Base-by-base conservation (phyloP, 2,113 vertebrate species). In the Ceuthmochares aereus region DNA sequence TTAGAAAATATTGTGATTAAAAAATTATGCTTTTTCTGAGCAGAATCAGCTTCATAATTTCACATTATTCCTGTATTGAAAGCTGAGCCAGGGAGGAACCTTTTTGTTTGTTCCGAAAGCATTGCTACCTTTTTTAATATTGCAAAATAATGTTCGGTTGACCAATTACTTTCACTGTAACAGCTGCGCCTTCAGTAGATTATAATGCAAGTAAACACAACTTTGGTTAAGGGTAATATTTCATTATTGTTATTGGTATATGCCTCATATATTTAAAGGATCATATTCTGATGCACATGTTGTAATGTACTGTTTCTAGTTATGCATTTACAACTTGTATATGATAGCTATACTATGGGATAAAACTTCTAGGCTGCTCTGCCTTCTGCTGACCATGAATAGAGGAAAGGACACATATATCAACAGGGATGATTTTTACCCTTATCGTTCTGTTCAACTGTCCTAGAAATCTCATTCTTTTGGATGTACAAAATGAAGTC, bases 1-100 rank as follows among this genome's bases (percentile, higher is more conserved):
- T 91, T 93, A 89, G 74, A 95, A 94, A 95, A 95, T 95, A 86
- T 66, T 74, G 63, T 87, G 87, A 95, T 95, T 93, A 77, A 94
- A 95, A 91, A 95, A 95, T 66, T 77, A 92, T 72, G 51, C 16
- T 76, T 89, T 93, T 91, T 82, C 83, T 63, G 70, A 80, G 60
- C n/a, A 43, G 52, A 95, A 96, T 70, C 74, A 59, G 72, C 59
- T 92, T 95, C 52, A 89, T 88, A 89, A 81, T 90, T 87, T 95
- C 72, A 69, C 36, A 37, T 85, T 75, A 83, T 60, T 83, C 14
- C 25, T 36, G 32, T 81, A 73, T 29, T 45, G 49, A 91, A 89
- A 92, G 27, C 62, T 66, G 59, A 80, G 56, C 45, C 58, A 79
- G 59, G 83, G 68, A 15, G 10, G 30, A 77, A 42, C 30, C 13